phyloP scores from a whole-genome alignment of 2,113 vertebrate species.

The Macquaria ambigua region DNA sequence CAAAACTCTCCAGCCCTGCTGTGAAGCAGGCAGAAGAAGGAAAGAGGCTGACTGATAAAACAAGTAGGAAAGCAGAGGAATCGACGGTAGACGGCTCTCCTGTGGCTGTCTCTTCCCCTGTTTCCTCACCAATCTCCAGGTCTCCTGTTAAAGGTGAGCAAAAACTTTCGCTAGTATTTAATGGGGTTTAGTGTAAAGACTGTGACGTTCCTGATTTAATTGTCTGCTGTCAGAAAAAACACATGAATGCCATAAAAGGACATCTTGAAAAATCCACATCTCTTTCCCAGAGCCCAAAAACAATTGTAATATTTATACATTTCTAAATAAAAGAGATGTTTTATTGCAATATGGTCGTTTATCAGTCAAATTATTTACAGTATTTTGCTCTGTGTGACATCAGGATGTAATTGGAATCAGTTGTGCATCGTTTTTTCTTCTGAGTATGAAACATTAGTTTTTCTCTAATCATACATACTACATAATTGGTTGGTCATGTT shows the following conservation, averaged over 20 bases:
- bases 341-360: not conserved
- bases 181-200: not conserved
- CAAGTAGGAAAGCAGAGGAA: not conserved
- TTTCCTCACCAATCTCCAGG: slow-evolving; percentile 49
- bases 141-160: slow-evolving; percentile 70
- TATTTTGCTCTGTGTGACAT: not conserved
- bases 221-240: too few species aligned
- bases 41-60: slow-evolving; percentile 18
- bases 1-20: slow-evolving; percentile 40
- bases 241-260: too few species aligned
- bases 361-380: not conserved
- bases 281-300: not conserved
- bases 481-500: not conserved
- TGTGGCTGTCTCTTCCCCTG: not conserved
- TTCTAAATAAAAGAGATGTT: not conserved
- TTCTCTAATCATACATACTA: not conserved
- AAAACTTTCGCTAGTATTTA: not conserved
- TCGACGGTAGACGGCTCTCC: not conserved
- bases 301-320: too few species aligned
- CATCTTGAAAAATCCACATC: not conserved
- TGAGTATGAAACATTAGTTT: not conserved
- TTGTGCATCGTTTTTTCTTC: not conserved
- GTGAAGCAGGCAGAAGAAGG: slow-evolving; percentile 22
- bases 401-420: not conserved
- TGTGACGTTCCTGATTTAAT: not conserved